Base-by-base conservation (phyloP, 2,113 vertebrate genomes). In the Spea multiplicata region DNA sequence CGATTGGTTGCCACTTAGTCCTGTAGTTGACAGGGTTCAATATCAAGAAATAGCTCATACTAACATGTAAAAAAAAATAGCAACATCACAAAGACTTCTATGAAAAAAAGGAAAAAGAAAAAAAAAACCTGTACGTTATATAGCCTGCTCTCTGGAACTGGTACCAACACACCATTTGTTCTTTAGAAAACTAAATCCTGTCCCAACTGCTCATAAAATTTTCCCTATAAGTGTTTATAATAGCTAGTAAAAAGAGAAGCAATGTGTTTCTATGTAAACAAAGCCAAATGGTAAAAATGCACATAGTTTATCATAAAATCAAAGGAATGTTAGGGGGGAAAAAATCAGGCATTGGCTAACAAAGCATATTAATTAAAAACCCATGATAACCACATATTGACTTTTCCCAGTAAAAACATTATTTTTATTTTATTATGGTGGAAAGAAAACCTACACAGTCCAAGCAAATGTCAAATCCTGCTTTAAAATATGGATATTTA, bases 401-500 rank as follows among this genome's bases (percentile, higher is more conserved):
- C 78, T 90, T 87, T 87, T 84, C 82, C 61, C 68, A 86, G 80
- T 84, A 86, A 89, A 79, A 84, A 87, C 84, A 86, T 84, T 77
- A 74, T 91, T 88, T 88, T 76, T 87, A 75, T 88, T 87, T 86
- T 78, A 75, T 78, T 83, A 9, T 78, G 71, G 76, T 86, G 66
- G 73, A 75, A 80, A 82, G 50, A 57, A 83, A 30, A 92, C 88
- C 83, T 72, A 78, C 75, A 82, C 84, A 88, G 77, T 57, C 76
- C 76, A 81, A 83, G 82, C 84, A 87, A 86, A 90, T 78, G 89
- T 91, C 87, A 90, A 90, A 85, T 74, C 65, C 83, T 81, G 75
- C 82, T 86, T 89, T 91, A 91, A 93, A 91, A 92, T 91, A 92
- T 86, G 87, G 88, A 86, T 86, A 90, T 93, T 92, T 92, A 91